phyloP scores from a whole-genome alignment of 2,888 invertebrate species.

The Magallana nippona region DNA sequence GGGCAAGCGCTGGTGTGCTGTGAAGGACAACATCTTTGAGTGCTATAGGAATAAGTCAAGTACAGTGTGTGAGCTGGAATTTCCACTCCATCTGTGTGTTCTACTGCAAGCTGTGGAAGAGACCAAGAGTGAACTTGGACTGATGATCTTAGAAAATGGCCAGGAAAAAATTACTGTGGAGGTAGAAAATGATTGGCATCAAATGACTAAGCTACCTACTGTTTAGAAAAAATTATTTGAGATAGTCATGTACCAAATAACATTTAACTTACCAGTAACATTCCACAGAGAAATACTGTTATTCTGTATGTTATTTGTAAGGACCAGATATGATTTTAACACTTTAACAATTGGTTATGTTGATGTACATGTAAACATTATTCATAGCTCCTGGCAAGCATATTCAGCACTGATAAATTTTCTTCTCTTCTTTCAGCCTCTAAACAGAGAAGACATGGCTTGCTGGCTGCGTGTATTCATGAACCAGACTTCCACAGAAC shows the following conservation, averaged over 20 bases:
- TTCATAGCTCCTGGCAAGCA: no score
- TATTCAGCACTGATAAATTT: no score
- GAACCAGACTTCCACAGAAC: constrained; percentile 65
- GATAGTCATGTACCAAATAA: no score
- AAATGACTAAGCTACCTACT: no score
- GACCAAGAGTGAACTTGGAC: constrained; percentile 70
- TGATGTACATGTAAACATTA: no score
- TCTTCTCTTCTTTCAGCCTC: constrained; percentile 57
- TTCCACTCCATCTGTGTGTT: constrained; percentile 65
- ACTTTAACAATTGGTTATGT: no score
- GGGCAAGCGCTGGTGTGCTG: constrained; percentile 73
- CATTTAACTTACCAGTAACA: no score
- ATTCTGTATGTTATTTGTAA: no score
- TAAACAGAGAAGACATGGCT: constrained; percentile 67
- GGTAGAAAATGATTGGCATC: constrained; percentile 56
- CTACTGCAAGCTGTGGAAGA: constrained; percentile 67
- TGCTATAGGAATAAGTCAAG: constrained; percentile 67
- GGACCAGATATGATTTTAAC: no score
- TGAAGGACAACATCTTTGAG: constrained; percentile 70
- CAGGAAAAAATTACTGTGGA: constrained; percentile 73
- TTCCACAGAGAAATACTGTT: no score
- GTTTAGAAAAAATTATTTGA: neutral
- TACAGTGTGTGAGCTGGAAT: constrained; percentile 68
- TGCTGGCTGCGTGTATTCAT: constrained; percentile 71
- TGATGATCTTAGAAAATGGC: constrained; percentile 69